Conservation (phyloP, 2,797 vertebrate species). For the Melanotaenia pygmaea region DNA sequence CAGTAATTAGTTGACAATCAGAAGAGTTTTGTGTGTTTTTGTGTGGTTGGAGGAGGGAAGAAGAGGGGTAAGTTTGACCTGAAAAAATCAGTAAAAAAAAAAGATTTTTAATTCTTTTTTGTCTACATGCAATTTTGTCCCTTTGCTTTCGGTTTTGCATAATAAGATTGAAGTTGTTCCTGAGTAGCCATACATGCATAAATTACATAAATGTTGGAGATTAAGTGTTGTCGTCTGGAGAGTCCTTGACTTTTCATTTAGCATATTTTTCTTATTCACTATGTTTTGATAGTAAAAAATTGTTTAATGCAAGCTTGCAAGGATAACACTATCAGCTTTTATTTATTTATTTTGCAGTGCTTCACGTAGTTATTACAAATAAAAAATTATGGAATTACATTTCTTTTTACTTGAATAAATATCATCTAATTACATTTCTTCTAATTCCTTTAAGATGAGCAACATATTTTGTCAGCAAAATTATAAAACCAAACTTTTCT, state of each 20-base stretch:
- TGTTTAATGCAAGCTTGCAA: constrained; percentile 19
- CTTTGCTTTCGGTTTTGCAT: not conserved
- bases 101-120: constrained; percentile 19
- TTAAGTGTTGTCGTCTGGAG: constrained; percentile 30
- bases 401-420: constrained; percentile 37
- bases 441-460: constrained; percentile 36
- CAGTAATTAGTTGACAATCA: constrained; percentile 27
- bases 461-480: constrained; percentile 40
- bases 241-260: constrained; percentile 36
- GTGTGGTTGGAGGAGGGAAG: constrained; percentile 19
- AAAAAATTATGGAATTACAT: constrained; percentile 15
- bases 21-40: constrained; percentile 31
- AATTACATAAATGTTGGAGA: constrained; percentile 14
- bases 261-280: constrained; percentile 16
- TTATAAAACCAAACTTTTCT: constrained; percentile 57
- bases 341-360: constrained; percentile 23
- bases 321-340: constrained; percentile 14
- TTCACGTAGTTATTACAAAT: constrained; percentile 9
- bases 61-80: constrained; percentile 45
- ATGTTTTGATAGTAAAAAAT: not conserved
- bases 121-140: not conserved
- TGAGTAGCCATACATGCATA: no score
- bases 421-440: constrained; percentile 37
- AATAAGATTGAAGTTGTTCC: not conserved
- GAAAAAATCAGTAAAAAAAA: constrained; percentile 14